A percentile compares a stretch with the other conserved stretches of the same genome.
Evolutionary conservation across 2,113 vertebrate genomes (phyloP).

Genomic region (Tetrao urogallus): DNA sequence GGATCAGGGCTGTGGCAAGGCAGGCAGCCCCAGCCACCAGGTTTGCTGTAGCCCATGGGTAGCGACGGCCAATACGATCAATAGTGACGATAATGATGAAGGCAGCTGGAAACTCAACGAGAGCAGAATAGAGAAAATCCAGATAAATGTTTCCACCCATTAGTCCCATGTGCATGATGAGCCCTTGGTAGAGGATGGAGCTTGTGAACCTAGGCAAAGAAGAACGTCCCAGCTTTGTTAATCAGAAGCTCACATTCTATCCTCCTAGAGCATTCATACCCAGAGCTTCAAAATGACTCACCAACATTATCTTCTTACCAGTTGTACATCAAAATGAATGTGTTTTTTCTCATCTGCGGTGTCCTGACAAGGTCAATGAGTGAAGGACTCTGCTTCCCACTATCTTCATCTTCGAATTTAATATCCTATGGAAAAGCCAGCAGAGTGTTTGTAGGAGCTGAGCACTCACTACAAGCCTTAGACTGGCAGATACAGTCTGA

Average conservation of each 20-base stretch:
- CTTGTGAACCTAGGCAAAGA: slow-evolving; percentile 76
- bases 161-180: slow-evolving; percentile 83
- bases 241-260: background rate
- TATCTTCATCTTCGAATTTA: slow-evolving; percentile 68
- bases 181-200: slow-evolving; percentile 81
- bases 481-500: background rate
- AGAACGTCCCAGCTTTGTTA: background rate
- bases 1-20: slow-evolving; percentile 72
- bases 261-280: background rate
- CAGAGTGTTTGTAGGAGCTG: background rate
- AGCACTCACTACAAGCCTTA: background rate
- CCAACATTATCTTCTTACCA: slow-evolving; percentile 69
- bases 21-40: slow-evolving; percentile 76
- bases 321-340: slow-evolving; percentile 82
- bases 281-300: background rate
- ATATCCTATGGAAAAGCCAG: slow-evolving; percentile 58
- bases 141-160: slow-evolving; percentile 72
- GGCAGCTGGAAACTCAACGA: slow-evolving; percentile 81
- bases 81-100: slow-evolving; percentile 74
- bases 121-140: slow-evolving; percentile 80
- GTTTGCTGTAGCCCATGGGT: slow-evolving; percentile 77
- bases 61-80: slow-evolving; percentile 76
- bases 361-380: slow-evolving; percentile 79
- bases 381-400: slow-evolving; percentile 69
- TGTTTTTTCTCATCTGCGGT: slow-evolving; percentile 82